Percentiles rank a stretch among this genome's conserved stretches.
These are phyloP conservation scores for Phoxinus dragarum DNA, from an alignment of 2,797 vertebrate species.

Conservation along the genomic window DNA sequence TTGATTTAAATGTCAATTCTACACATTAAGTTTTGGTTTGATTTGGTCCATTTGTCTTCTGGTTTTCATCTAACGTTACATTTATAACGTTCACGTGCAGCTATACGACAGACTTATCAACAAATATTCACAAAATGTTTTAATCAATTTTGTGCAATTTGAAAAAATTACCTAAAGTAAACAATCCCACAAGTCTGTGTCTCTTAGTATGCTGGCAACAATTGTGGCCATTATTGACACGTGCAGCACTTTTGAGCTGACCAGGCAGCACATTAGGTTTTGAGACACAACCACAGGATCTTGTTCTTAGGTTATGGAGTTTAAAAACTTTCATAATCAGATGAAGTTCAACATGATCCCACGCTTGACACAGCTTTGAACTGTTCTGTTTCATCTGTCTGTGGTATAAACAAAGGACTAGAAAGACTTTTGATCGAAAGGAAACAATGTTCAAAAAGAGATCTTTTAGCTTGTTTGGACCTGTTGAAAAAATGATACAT, in stretches of 20 bases:
- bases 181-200: neutral
- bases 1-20: neutral
- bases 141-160: neutral
- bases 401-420: neutral
- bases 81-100: neutral
- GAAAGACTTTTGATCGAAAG: slow-evolving; percentile 10
- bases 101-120: neutral
- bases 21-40: neutral
- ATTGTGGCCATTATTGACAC: neutral
- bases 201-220: neutral
- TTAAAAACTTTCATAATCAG: slow-evolving; percentile 2
- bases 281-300: neutral
- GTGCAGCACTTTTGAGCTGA: slow-evolving; percentile 8
- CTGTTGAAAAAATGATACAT: neutral
- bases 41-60: neutral
- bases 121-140: neutral
- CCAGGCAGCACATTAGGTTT: neutral
- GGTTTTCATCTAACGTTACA: neutral
- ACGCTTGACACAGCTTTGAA: neutral
- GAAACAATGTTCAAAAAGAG: neutral
- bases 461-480: neutral
- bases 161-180: neutral
- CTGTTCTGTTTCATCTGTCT: slow-evolving; percentile 19
- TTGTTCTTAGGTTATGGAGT: neutral
- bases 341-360: neutral